Conservation (phyloP, 2,113 vertebrate species). For the Sturnira hondurensis region DNA sequence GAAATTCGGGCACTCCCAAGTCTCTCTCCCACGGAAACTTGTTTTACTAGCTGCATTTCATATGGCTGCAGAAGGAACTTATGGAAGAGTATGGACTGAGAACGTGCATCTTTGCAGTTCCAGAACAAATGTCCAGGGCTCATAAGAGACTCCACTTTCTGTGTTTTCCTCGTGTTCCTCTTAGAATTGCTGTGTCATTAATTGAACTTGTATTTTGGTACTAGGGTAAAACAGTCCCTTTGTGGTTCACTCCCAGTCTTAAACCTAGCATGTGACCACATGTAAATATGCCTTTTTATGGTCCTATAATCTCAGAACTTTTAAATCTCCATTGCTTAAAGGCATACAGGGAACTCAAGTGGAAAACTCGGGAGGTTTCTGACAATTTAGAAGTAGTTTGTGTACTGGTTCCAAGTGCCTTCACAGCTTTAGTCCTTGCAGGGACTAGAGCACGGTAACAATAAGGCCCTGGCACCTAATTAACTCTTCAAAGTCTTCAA, state of each 20-base stretch:
- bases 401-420: constrained; percentile 80
- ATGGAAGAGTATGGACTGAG: constrained; percentile 62
- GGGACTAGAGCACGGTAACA: constrained; percentile 69
- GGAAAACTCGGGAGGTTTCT: constrained; percentile 83
- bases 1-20: constrained; percentile 31
- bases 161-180: constrained; percentile 77
- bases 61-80: constrained; percentile 45
- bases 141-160: constrained; percentile 75
- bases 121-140: constrained; percentile 61
- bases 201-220: constrained; percentile 74
- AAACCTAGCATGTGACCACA: constrained; percentile 83
- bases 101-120: constrained; percentile 49
- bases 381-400: constrained; percentile 86
- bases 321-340: constrained; percentile 77
- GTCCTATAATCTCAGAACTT: constrained; percentile 80
- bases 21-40: constrained; percentile 55
- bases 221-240: constrained; percentile 79
- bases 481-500: constrained; percentile 73
- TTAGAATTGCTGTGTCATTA: constrained; percentile 76
- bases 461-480: constrained; percentile 77
- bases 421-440: constrained; percentile 75
- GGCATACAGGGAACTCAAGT: constrained; percentile 80
- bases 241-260: constrained; percentile 79
- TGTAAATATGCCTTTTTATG: constrained; percentile 85
- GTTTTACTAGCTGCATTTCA: constrained; percentile 53